Evolutionary conservation across 2,113 vertebrate genomes (phyloP).

Genomic region (Murina feae): DNA sequence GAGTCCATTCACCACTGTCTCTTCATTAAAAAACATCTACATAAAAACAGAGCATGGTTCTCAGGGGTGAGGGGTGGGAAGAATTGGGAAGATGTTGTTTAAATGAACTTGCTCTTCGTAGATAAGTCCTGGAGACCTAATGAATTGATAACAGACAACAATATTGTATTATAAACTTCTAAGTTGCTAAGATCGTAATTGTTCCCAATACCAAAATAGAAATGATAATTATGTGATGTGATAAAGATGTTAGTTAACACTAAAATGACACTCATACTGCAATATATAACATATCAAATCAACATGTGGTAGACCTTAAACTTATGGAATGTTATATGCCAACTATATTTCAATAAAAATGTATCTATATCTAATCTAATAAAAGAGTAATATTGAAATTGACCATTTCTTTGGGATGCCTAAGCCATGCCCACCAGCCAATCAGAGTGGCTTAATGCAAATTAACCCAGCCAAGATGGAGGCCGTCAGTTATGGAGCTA

Average conservation of each 20-base stretch:
- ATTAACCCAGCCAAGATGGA: no score
- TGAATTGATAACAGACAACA: background rate
- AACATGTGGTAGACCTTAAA: background rate
- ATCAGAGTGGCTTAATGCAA: no score
- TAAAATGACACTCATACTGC: background rate
- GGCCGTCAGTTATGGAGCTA: no score
- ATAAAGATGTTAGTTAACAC: background rate
- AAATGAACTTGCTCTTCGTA: background rate
- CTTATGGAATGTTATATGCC: background rate
- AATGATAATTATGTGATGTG: background rate
- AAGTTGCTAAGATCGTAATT: background rate
- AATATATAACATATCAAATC: background rate
- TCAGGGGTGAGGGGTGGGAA: background rate
- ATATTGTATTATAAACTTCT: background rate
- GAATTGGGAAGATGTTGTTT: background rate
- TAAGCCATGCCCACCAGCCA: no score
- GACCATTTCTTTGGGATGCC: no score
- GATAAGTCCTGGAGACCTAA: background rate
- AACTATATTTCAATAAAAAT: background rate
- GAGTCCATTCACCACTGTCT: background rate
- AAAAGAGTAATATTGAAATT: no score
- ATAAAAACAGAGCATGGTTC: background rate
- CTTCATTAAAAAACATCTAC: background rate
- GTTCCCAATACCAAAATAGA: background rate
- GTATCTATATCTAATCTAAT: no score